Evolutionary conservation across 2,113 vertebrate species (phyloP).

Genomic region (Pygoscelis antarcticus): DNA sequence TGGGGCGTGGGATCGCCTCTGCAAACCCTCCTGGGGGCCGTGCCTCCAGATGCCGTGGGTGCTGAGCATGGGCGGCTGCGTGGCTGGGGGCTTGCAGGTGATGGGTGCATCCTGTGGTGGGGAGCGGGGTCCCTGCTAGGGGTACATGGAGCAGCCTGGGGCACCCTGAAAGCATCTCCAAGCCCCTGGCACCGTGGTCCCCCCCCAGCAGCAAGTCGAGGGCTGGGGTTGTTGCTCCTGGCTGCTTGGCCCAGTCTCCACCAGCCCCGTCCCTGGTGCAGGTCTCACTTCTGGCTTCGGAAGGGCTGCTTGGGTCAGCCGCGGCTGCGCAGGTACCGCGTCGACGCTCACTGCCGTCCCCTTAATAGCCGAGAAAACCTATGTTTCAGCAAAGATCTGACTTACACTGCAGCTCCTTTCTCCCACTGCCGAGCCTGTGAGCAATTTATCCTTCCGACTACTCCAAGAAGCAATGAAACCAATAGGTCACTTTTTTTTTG

Average conservation of each 20-base stretch:
- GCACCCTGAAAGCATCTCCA: background rate
- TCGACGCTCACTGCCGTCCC: rapidly evolving
- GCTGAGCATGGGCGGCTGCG: background rate
- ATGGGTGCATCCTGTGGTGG: background rate
- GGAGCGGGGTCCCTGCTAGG: background rate
- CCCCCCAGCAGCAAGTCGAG: rapidly evolving
- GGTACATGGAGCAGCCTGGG: background rate
- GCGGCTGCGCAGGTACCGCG: background rate
- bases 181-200: rapidly evolving
- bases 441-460: background rate
- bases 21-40: background rate
- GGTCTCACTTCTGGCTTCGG: background rate
- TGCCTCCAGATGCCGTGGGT: background rate
- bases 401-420: rapidly evolving
- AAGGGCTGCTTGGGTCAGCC: background rate
- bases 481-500: background rate
- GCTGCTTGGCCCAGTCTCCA: background rate
- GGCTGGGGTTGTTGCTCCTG: background rate
- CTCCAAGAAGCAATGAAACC: background rate
- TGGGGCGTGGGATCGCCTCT: rapidly evolving
- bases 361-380: background rate
- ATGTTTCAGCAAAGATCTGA: background rate
- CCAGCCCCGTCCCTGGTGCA: rapidly evolving
- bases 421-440: rapidly evolving
- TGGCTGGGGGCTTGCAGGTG: background rate